Evolutionary conservation across 2,888 invertebrate species (phyloP), one percentile per base, ranked within the genome.

Genomic region (Dermolepida albohirtum): DNA sequence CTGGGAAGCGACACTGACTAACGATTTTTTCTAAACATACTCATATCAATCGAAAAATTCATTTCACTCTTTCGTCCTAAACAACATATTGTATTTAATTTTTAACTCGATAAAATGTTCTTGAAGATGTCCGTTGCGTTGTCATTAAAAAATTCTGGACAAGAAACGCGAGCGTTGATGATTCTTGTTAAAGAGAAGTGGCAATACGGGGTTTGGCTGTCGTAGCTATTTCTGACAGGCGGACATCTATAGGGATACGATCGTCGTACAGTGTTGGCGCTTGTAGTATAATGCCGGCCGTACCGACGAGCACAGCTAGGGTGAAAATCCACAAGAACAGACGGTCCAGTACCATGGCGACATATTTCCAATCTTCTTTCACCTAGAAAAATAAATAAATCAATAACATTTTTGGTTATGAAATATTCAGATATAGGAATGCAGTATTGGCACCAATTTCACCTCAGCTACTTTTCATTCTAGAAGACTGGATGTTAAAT

Each of bases 341-440:
- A 72, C 98, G 89, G 85, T 98, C 98, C 82, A 98, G 87, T 74
- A 98, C 97, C 95, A 97, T 96, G 72, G 97, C 97, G 76, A 98
- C 97, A 85, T 96, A 98, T 84, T 98, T 98, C 98, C 98, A 98
- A 87, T 98, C 97, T 87, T 97, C 96, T 85, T 95, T 95, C 75
- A 95, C 94, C 95, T 95, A 80, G 44, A 78, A 78, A 22, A 66
- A 29, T 29, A 17, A 8, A n/a, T n/a, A 47, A 1, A 44, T 57
- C 7, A 43, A 5, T 17, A 29, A n/a, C 1, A 22, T 44, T 7
- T 8, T 10, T 8, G 1, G 34, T 51, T 4, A 16, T 2, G 27
- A 1, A 51, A 16, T 2, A 51, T 16, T 5, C 4, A 22, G 4
- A 22, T 22, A 22, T 22, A 22, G n/a, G n/a, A n/a, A n/a, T n/a